Evolutionary conservation across 2,797 vertebrate genomes (phyloP).

Genomic region (Enteromius anoplus): DNA sequence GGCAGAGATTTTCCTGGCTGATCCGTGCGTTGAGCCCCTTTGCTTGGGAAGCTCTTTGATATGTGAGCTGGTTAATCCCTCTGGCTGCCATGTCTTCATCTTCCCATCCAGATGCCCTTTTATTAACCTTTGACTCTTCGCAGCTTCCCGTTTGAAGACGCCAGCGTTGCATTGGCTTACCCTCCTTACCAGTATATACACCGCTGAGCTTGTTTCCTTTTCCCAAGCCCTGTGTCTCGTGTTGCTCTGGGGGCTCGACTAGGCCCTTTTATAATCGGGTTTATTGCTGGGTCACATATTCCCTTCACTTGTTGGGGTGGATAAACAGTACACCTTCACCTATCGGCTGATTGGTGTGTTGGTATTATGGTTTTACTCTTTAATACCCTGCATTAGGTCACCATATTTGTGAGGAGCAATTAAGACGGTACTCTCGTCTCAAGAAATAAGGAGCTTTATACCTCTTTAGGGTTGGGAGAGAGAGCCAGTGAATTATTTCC

Average conservation of each 20-base stretch:
- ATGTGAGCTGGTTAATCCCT: conserved; percentile 81
- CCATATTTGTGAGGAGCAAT: conserved; percentile 43
- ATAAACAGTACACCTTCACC: conserved; percentile 34
- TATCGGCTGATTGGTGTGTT: conserved; percentile 12
- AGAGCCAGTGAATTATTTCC: conserved; percentile 47
- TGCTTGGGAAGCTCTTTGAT: conserved; percentile 79
- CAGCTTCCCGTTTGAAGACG: conserved; percentile 79
- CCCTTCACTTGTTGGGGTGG: conserved; percentile 41
- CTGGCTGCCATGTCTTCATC: conserved; percentile 80
- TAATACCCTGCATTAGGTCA: conserved; percentile 47
- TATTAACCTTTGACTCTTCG: conserved; percentile 83
- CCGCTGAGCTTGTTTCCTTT: conserved; percentile 57
- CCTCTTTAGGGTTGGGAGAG: conserved; percentile 22
- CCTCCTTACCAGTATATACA: conserved; percentile 66
- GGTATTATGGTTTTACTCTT: conserved; percentile 42
- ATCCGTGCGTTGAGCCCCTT: conserved; percentile 59
- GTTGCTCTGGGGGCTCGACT: conserved; percentile 63
- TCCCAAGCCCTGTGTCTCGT: conserved; percentile 75
- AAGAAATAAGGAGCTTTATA: conserved; percentile 49
- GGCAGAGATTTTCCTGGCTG: conserved; percentile 74
- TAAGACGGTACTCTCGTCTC: conserved; percentile 25
- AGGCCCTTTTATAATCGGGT: conserved; percentile 67
- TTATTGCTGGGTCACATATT: conserved; percentile 56
- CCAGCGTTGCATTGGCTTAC: conserved; percentile 78
- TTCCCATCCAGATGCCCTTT: conserved; percentile 80